phyloP scores from a whole-genome alignment of 2,797 vertebrate genomes.

The Cheracebus regulus region DNA sequence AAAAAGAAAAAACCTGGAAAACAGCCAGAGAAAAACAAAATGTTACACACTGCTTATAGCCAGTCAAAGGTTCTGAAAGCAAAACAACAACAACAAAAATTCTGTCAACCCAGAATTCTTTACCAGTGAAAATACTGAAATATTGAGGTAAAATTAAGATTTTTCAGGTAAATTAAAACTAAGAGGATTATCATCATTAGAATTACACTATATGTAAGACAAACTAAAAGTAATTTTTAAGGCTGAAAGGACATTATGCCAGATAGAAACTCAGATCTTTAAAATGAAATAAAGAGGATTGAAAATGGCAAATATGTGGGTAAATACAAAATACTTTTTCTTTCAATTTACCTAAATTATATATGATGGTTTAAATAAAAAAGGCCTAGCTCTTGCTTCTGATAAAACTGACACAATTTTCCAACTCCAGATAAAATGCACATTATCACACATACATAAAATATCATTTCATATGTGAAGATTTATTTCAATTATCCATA shows the following conservation, averaged over 20 bases:
- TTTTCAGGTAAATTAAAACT: background rate
- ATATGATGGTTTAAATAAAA: background rate
- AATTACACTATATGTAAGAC: background rate
- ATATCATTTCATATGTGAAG: background rate
- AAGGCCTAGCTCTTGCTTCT: background rate
- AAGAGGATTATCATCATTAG: background rate
- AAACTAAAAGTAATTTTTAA: background rate
- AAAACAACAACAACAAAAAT: background rate
- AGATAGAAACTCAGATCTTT: background rate
- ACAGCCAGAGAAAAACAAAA: background rate
- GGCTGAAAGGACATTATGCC: background rate
- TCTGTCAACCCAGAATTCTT: background rate
- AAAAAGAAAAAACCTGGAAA: background rate
- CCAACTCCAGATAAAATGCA: background rate
- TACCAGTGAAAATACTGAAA: background rate
- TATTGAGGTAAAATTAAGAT: background rate
- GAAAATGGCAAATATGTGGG: background rate
- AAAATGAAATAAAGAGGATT: background rate
- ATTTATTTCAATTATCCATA: background rate
- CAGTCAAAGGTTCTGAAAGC: background rate
- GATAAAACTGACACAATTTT: background rate
- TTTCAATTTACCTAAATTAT: background rate
- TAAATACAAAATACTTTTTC: background rate
- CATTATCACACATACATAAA: background rate
- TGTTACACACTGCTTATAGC: background rate